These are phyloP conservation scores for Prietella phreatophila DNA, from an alignment of 2,113 vertebrate species.

Conservation along the genomic window DNA sequence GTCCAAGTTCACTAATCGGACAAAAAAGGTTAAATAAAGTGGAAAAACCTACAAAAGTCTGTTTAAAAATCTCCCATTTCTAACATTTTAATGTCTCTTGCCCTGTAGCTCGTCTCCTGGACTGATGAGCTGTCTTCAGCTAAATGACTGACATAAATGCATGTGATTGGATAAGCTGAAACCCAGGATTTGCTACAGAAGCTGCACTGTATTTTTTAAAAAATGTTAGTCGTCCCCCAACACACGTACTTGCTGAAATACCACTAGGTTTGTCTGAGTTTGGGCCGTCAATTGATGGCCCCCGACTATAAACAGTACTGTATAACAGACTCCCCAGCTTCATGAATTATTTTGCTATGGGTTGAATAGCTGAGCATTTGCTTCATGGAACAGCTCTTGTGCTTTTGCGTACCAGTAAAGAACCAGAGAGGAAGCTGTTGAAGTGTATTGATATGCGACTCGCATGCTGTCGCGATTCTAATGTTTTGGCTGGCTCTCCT, in stretches of 20 bases:
- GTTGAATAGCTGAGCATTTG: not conserved
- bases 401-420: not conserved
- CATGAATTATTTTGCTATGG: not conserved
- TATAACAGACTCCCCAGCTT: not conserved
- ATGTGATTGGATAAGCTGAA: not conserved
- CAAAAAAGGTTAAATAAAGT: not conserved
- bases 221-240: too few relatives aligned
- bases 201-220: too few relatives aligned
- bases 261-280: too few relatives aligned
- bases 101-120: not conserved
- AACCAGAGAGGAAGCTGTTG: not conserved
- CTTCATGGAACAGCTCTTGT: not conserved
- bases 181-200: not conserved
- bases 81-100: not conserved
- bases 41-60: not conserved
- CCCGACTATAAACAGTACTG: not conserved
- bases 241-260: not conserved
- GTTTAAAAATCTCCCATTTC: not conserved
- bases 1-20: not conserved
- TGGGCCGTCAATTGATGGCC: not conserved
- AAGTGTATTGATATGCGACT: constrained; percentile 25
- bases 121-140: not conserved
- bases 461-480: constrained; percentile 3
- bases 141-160: not conserved
- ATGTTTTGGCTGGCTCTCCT: constrained; percentile 11